phyloP scores from a whole-genome alignment of 2,113 vertebrate species.

The Amia ocellicauda region DNA sequence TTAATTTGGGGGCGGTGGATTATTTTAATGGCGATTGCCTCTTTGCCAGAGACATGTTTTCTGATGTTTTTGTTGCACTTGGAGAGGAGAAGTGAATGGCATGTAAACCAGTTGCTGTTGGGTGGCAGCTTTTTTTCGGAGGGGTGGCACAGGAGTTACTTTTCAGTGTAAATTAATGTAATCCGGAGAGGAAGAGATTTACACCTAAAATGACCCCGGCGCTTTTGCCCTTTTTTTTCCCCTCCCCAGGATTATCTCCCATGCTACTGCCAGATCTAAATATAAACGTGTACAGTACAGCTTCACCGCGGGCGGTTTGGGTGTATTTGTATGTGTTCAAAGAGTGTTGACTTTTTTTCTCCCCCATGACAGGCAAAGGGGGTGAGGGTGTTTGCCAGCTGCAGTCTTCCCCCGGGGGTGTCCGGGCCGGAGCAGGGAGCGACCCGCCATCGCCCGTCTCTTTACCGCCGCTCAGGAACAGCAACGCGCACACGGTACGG shows the following conservation, averaged over 20 bases:
- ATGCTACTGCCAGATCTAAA: conserved; percentile 1
- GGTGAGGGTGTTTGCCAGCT: conserved; percentile 67
- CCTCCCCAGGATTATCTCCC: background rate
- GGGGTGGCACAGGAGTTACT: background rate
- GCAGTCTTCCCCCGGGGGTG: conserved; percentile 62
- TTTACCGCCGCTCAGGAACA: conserved; percentile 77
- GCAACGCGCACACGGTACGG: conserved; percentile 69
- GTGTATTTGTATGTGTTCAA: conserved; percentile 30
- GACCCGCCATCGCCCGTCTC: conserved; percentile 71
- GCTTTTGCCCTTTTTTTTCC: conserved; percentile 16
- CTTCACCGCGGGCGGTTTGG: no score
- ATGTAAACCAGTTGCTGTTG: background rate
- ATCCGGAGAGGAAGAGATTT: background rate
- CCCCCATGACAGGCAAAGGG: conserved; percentile 57
- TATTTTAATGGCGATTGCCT: conserved; percentile 12
- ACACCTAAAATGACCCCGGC: conserved; percentile 9
- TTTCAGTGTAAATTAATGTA: conserved; percentile 14
- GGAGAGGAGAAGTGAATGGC: background rate
- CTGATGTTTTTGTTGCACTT: no score
- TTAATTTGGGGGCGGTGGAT: background rate
- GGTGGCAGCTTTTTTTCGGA: background rate
- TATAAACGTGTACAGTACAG: background rate
- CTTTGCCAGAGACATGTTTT: no score
- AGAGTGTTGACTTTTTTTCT: conserved; percentile 47
- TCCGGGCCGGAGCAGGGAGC: conserved; percentile 68